These are phyloP conservation scores for Heliornis fulica DNA, from an alignment of 2,113 vertebrate species.

Conservation along the genomic window DNA sequence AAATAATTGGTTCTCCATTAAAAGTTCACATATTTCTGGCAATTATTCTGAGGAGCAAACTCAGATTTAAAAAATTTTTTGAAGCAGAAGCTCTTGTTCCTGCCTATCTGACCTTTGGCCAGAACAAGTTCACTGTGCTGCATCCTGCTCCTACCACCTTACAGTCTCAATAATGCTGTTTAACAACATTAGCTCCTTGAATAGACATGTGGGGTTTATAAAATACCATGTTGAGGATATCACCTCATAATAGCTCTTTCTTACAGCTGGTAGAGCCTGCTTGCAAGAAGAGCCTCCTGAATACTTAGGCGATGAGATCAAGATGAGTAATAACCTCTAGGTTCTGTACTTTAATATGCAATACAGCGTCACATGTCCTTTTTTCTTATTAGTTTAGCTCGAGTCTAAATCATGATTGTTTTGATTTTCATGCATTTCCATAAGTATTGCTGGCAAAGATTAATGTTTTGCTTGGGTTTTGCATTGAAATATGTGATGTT, in stretches of 20 bases:
- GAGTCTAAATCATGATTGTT: background rate
- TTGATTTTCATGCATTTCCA: background rate
- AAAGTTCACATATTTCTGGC: background rate
- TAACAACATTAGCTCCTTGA: background rate
- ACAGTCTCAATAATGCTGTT: background rate
- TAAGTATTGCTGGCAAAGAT: background rate
- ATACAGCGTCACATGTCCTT: background rate
- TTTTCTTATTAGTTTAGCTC: background rate
- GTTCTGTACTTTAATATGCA: background rate
- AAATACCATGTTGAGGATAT: background rate
- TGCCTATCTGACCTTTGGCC: background rate
- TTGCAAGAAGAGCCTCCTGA: background rate
- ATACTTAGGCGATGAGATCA: background rate
- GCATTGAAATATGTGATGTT: background rate
- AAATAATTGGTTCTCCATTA: background rate
- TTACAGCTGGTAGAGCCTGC: background rate
- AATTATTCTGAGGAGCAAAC: background rate
- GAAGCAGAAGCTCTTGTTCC: background rate
- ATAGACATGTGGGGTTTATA: background rate
- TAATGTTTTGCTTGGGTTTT: background rate
- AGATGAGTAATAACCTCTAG: background rate
- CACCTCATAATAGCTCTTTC: background rate
- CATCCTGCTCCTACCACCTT: background rate
- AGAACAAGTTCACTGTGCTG: background rate
- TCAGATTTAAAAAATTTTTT: background rate